Evolutionary conservation across 2,797 vertebrate species (phyloP).

Genomic region (Oryzias sinensis): DNA sequence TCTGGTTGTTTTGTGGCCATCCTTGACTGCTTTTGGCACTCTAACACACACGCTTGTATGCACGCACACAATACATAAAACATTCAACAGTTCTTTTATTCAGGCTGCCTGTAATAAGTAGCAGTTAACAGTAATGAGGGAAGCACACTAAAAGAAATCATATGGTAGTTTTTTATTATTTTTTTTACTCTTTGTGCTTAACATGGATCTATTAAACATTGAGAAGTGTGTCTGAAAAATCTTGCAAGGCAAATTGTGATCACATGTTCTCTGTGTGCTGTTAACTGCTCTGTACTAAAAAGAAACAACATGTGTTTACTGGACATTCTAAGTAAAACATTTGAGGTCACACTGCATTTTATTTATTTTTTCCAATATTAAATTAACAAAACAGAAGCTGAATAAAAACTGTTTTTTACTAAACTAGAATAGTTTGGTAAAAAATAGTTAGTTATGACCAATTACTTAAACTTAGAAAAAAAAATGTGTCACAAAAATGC

Average conservation of each 20-base stretch:
- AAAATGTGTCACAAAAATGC: no score
- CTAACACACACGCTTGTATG: conserved; percentile 55
- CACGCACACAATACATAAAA: conserved; percentile 52
- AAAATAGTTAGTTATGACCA: no score
- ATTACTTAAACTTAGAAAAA: no score
- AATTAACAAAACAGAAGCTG: no score
- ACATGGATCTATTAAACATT: conserved; percentile 27
- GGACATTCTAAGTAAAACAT: no score
- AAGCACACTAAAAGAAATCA: conserved; percentile 38
- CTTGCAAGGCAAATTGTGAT: conserved; percentile 41
- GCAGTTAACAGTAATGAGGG: conserved; percentile 40
- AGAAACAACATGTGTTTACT: no score
- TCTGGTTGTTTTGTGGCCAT: conserved; percentile 23
- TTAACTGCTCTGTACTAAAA: neutral
- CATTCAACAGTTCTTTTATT: conserved; percentile 27
- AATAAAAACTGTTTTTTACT: no score
- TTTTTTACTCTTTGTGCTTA: conserved; percentile 33
- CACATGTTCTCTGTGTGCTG: conserved; percentile 23
- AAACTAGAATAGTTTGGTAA: no score
- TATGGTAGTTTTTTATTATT: conserved; percentile 21
- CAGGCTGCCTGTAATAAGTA: conserved; percentile 51
- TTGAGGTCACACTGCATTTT: no score
- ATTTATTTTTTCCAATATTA: no score
- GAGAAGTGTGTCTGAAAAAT: conserved; percentile 27
- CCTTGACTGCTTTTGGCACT: conserved; percentile 14